Conservation (phyloP, 2,797 vertebrate genomes). For the Thaleichthys pacificus region DNA sequence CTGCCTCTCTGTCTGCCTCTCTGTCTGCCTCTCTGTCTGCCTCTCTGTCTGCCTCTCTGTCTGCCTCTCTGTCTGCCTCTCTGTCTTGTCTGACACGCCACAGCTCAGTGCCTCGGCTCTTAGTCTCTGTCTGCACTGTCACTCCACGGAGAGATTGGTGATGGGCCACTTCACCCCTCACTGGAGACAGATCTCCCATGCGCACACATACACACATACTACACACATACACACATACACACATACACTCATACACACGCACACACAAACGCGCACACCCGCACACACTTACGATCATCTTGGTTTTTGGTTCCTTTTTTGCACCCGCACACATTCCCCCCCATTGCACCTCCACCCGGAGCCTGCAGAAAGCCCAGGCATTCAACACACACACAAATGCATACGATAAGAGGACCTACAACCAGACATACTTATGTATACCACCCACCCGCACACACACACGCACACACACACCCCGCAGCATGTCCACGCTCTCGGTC, state of each 20-base stretch:
- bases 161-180: conserved; percentile 58
- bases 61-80: conserved; percentile 16
- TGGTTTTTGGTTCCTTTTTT: too few relatives aligned
- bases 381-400: neutral
- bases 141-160: conserved; percentile 43
- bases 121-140: conserved; percentile 47
- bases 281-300: neutral
- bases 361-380: too few relatives aligned
- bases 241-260: neutral
- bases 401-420: too few relatives aligned
- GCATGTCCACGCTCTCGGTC: conserved; percentile 4
- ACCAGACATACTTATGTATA: neutral
- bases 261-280: neutral
- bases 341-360: too few relatives aligned
- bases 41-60: conserved; percentile 36
- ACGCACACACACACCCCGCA: neutral
- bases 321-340: neutral
- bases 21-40: conserved; percentile 23
- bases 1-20: conserved; percentile 33
- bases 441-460: neutral
- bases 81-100: conserved; percentile 50
- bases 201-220: conserved; percentile 7
- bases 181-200: conserved; percentile 27
- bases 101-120: conserved; percentile 45
- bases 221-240: neutral